Percentiles rank a stretch among this genome's conserved stretches.
Conservation (phyloP, 1,140 invertebrate genomes). For the Tetramorium parvispinum region DNA sequence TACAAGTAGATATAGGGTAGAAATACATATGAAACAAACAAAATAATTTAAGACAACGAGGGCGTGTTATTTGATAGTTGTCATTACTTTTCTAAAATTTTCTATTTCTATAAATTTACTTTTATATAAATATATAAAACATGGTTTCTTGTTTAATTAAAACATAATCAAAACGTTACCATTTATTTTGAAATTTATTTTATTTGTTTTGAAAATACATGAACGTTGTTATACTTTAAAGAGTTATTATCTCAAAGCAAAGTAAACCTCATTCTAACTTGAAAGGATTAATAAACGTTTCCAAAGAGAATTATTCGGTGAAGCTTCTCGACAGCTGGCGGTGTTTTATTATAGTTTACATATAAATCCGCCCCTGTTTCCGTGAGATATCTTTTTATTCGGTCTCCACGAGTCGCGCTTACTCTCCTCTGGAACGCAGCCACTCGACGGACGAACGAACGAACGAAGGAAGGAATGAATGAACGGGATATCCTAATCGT, state of each 20-base stretch:
- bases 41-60: no score
- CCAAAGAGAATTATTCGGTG: neutral
- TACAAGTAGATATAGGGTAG: no score
- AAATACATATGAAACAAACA: no score
- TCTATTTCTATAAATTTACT: neutral
- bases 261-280: neutral
- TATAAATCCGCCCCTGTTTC: slow-evolving; percentile 33
- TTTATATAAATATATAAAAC: neutral
- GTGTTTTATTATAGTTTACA: neutral
- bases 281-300: neutral
- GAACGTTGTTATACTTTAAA: neutral
- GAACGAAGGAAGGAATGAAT: slow-evolving; percentile 35
- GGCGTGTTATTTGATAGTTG: neutral
- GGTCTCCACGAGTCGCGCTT: slow-evolving; percentile 37
- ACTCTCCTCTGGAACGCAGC: slow-evolving; percentile 56
- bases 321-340: neutral
- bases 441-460: slow-evolving; percentile 20
- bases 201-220: no score
- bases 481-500: slow-evolving; percentile 75
- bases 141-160: neutral
- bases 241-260: neutral
- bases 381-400: slow-evolving; percentile 39
- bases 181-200: no score
- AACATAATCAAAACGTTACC: neutral
- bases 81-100: neutral